These are phyloP conservation scores for Alligator mississippiensis DNA, from an alignment of 2,113 vertebrate species.

Conservation along the genomic window DNA sequence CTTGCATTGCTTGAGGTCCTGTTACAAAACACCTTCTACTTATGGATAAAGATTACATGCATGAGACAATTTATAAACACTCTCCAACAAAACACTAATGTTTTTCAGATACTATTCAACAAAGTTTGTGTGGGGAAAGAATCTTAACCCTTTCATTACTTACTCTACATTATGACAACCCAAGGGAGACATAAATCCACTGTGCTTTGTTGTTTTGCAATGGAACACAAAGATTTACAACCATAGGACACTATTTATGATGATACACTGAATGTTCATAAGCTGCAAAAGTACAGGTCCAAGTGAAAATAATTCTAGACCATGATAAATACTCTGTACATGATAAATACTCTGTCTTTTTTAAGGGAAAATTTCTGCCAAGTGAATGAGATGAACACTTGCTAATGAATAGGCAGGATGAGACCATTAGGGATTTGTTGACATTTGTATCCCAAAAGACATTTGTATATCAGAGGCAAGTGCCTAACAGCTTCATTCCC, in stretches of 20 bases:
- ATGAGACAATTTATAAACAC: neutral
- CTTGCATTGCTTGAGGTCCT: neutral
- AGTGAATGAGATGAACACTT: neutral
- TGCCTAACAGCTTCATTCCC: conserved; percentile 10
- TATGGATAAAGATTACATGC: neutral
- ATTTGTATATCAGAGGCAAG: neutral
- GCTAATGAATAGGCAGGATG: neutral
- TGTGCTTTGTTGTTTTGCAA: neutral
- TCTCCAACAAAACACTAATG: neutral
- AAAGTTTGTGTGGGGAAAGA: neutral
- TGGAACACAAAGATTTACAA: neutral
- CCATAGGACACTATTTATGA: rapidly evolving
- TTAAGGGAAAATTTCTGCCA: neutral
- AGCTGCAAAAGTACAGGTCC: neutral
- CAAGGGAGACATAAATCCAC: neutral
- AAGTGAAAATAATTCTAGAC: neutral
- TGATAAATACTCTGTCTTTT: neutral
- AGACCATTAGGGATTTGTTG: neutral
- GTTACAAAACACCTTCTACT: neutral
- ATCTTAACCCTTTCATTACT: neutral
- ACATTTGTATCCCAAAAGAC: neutral
- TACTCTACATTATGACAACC: too few species aligned
- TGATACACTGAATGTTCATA: rapidly evolving
- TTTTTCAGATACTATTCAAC: neutral
- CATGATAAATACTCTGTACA: neutral